phyloP scores from a whole-genome alignment of 2,797 vertebrate species.

The Manis pentadactyla region DNA sequence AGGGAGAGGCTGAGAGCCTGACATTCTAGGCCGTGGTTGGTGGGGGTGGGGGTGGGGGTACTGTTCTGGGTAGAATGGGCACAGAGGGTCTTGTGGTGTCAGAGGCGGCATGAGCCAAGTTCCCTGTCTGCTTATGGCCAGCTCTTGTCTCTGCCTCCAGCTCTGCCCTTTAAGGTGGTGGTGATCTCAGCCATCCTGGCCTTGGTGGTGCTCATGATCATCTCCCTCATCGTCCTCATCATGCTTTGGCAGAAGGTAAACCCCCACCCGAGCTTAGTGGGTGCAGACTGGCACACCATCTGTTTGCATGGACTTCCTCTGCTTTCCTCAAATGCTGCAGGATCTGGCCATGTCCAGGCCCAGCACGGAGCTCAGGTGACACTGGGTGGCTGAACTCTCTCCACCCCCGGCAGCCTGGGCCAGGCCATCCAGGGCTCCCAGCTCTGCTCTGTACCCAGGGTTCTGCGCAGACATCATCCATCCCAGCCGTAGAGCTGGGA shows the following conservation, averaged over 20 bases:
- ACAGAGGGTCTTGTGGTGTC: not conserved
- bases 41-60: not conserved
- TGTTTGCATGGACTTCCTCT: rapidly evolving
- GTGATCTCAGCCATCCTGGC: conserved; percentile 95
- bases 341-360: too few relatives aligned
- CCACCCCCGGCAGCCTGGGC: not conserved
- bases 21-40: not conserved
- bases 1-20: not conserved
- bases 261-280: not conserved
- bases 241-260: conserved; percentile 96
- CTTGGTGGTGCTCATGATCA: conserved; percentile 92
- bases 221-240: conserved; percentile 95
- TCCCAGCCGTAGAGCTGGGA: not conserved
- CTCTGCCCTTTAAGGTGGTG: conserved; percentile 94
- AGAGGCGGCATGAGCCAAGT: rapidly evolving
- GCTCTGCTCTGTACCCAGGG: not conserved
- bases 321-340: not conserved
- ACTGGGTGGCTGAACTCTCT: not conserved
- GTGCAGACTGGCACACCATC: too few relatives aligned
- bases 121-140: not conserved
- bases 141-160: conserved; percentile 82
- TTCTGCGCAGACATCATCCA: not conserved
- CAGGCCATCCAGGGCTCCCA: not conserved
- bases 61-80: not conserved
- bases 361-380: not conserved